Percentiles rank a stretch among this genome's conserved stretches.
phyloP scores from a whole-genome alignment of 2,888 invertebrate genomes.

The Ditula angustiorana region DNA sequence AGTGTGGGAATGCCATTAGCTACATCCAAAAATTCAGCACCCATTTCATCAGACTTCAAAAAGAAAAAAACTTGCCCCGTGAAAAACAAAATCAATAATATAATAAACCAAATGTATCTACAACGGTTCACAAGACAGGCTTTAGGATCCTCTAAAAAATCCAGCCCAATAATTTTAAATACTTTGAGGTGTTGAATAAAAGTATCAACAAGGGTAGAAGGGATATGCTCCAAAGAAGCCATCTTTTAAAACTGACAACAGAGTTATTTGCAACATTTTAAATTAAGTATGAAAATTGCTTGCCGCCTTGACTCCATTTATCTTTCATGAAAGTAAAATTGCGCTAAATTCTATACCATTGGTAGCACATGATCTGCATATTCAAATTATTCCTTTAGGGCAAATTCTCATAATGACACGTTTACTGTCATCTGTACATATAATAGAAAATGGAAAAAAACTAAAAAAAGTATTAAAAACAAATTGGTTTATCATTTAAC shows the following conservation, averaged over 20 bases:
- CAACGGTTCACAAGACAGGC: constrained; percentile 29
- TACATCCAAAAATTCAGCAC: constrained; percentile 45
- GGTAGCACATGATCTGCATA: not conserved
- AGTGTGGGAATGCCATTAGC: constrained; percentile 44
- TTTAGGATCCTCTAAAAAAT: constrained; percentile 43
- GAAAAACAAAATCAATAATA: constrained; percentile 37
- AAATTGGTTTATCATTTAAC: too few relatives aligned
- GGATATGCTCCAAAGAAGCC: constrained; percentile 21
- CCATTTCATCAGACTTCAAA: constrained; percentile 40
- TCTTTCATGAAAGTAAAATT: not conserved
- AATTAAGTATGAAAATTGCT: not conserved
- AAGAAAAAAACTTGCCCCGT: constrained; percentile 43
- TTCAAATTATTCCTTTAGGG: not conserved
- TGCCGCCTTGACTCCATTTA: not conserved
- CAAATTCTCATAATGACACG: not conserved
- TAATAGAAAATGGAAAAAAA: not conserved
- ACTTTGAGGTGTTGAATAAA: constrained; percentile 43
- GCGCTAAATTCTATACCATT: not conserved
- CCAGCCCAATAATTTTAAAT: constrained; percentile 44
- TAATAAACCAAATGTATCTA: constrained; percentile 30
- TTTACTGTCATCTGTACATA: not conserved
- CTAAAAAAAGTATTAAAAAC: too few relatives aligned
- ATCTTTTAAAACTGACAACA: constrained; percentile 6
- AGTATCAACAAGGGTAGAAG: constrained; percentile 34
- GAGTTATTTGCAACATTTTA: not conserved